phyloP scores from a whole-genome alignment of 2,888 invertebrate species.

The Aphidoletes aphidimyza region DNA sequence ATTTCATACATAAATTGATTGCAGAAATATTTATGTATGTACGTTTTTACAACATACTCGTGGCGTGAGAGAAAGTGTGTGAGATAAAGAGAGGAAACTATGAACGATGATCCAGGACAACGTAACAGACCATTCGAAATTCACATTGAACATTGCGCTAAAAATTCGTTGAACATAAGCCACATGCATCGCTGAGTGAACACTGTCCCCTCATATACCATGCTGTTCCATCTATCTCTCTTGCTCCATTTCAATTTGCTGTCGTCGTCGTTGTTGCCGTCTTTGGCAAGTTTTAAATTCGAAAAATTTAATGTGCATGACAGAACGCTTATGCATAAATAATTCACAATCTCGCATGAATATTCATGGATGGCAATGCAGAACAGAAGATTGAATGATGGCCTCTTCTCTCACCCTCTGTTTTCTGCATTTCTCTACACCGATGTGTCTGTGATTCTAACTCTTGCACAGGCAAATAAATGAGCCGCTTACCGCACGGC shows the following conservation, averaged over 20 bases:
- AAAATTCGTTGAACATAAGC: neutral
- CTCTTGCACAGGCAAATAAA: slow-evolving; percentile 34
- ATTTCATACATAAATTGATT: slow-evolving; percentile 47
- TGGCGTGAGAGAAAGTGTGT: neutral
- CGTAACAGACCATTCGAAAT: neutral
- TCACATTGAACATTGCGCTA: neutral
- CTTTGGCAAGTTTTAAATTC: neutral
- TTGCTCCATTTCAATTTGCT: neutral
- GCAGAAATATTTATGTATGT: slow-evolving; percentile 35
- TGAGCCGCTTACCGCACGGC: neutral
- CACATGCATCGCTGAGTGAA: neutral
- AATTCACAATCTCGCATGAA: slow-evolving; percentile 40
- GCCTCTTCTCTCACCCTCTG: too few species aligned
- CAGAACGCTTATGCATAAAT: slow-evolving; percentile 50
- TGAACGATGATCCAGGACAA: neutral
- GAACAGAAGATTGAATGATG: slow-evolving; percentile 47
- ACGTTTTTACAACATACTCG: neutral
- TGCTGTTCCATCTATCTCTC: neutral
- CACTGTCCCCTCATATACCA: neutral
- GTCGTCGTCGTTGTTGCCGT: neutral
- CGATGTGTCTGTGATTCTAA: too few species aligned
- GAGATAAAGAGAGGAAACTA: neutral
- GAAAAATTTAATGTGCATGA: neutral
- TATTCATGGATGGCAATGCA: slow-evolving; percentile 50
- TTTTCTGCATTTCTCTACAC: too few species aligned